Percentiles rank a stretch among this genome's conserved stretches.
These are phyloP conservation scores for Orchesella cincta DNA, from an alignment of 1,140 invertebrate species.

Conservation along the genomic window DNA sequence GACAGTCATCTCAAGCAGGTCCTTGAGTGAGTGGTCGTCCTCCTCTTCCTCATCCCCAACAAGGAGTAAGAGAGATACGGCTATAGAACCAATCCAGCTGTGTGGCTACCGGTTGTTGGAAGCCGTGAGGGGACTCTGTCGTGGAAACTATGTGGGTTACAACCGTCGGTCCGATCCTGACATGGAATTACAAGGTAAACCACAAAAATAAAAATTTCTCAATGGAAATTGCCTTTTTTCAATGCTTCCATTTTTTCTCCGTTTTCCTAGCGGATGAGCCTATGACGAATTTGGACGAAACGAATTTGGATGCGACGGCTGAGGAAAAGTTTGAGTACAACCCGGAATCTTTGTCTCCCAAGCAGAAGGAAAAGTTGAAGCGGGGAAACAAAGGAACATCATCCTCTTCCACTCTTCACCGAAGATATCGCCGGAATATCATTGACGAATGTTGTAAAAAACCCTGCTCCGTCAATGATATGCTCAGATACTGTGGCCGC, in stretches of 20 bases:
- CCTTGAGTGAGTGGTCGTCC: neutral
- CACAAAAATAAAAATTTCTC: too few species aligned
- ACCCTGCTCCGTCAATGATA: slow-evolving; percentile 34
- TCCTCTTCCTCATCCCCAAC: neutral
- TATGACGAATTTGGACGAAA: neutral
- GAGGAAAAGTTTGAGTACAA: slow-evolving; percentile 24
- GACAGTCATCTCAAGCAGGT: neutral
- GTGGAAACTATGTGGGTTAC: neutral
- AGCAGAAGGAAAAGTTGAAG: slow-evolving; percentile 24
- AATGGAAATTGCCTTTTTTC: too few species aligned
- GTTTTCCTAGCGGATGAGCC: neutral
- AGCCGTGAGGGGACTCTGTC: slow-evolving; percentile 13
- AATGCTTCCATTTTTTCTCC: too few species aligned
- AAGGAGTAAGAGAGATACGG: neutral
- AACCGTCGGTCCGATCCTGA: slow-evolving; percentile 24
- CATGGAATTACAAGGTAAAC: too few species aligned
- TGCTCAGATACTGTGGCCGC: slow-evolving; percentile 42
- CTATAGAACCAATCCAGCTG: slow-evolving; percentile 12
- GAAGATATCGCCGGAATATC: slow-evolving; percentile 36
- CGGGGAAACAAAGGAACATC: too few species aligned
- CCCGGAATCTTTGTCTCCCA: slow-evolving; percentile 19
- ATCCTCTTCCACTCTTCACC: neutral
- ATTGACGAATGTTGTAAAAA: slow-evolving; percentile 44
- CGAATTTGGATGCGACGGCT: neutral
- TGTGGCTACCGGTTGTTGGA: slow-evolving; percentile 31